These are phyloP conservation scores for Ophthalmolycus amberensis DNA, from an alignment of 2,113 vertebrate genomes.

Conservation along the genomic window DNA sequence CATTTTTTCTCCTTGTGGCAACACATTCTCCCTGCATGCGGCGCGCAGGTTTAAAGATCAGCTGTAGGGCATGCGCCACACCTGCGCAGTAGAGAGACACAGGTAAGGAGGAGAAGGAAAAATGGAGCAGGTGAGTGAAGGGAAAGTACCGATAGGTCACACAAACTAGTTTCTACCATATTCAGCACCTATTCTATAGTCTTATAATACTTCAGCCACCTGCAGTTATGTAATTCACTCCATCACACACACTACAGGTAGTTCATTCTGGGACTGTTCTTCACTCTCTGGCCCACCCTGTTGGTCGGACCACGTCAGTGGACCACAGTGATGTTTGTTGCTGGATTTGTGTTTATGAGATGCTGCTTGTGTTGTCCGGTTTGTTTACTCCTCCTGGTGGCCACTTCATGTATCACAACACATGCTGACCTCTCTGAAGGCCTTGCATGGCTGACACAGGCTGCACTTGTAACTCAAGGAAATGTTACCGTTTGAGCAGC, in stretches of 20 bases:
- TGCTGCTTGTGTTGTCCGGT: conserved; percentile 79
- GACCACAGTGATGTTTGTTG: conserved; percentile 49
- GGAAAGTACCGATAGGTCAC: conserved; percentile 10
- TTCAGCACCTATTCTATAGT: background rate
- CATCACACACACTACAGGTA: background rate
- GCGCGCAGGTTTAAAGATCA: conserved; percentile 69
- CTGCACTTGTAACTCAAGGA: background rate
- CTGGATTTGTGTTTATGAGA: conserved; percentile 67
- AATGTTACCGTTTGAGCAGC: background rate
- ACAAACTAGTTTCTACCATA: conserved; percentile 11
- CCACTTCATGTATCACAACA: conserved; percentile 82
- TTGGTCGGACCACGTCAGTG: conserved; percentile 62
- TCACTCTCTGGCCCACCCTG: conserved; percentile 76
- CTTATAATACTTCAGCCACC: conserved; percentile 20
- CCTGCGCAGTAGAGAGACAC: conserved; percentile 24
- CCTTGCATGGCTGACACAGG: background rate
- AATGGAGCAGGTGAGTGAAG: conserved; percentile 12
- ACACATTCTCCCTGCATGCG: conserved; percentile 45
- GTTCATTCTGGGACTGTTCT: conserved; percentile 16
- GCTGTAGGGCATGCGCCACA: conserved; percentile 73
- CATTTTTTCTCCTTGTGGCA: conserved; percentile 64
- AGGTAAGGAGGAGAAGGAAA: conserved; percentile 13
- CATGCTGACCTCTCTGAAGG: conserved; percentile 40
- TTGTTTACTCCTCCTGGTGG: conserved; percentile 90
- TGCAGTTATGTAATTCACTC: conserved; percentile 21